Conservation (phyloP, 2,113 vertebrate species). For the Pitta sordida region DNA sequence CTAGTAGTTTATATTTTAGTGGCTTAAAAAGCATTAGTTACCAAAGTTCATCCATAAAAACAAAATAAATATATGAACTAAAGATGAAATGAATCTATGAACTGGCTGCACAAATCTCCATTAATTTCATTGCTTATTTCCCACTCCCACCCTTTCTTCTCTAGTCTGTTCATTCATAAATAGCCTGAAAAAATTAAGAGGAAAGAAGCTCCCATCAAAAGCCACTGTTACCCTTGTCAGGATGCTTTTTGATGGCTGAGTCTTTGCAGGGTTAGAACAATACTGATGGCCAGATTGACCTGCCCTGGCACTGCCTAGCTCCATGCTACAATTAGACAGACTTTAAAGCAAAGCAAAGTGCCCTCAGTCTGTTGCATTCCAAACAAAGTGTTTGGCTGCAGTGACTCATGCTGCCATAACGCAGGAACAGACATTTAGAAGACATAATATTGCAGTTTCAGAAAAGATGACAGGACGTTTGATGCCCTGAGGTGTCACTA, state of each 20-base stretch:
- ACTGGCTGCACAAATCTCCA: not conserved
- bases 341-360: not conserved
- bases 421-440: not conserved
- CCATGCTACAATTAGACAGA: not conserved
- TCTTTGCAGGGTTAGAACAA: not conserved
- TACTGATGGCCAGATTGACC: not conserved
- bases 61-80: not conserved
- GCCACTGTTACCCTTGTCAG: not conserved
- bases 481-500: not conserved
- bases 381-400: not conserved
- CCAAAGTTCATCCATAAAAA: not conserved
- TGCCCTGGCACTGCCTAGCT: not conserved
- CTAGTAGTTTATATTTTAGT: not conserved
- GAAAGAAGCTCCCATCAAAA: not conserved
- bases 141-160: not conserved
- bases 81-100: not conserved
- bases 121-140: not conserved
- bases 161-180: not conserved
- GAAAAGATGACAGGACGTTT: not conserved
- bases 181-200: not conserved
- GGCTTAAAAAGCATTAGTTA: slow-evolving; percentile 22
- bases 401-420: not conserved
- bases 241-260: not conserved
- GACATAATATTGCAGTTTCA: not conserved
- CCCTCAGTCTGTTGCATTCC: not conserved